A percentile compares a stretch with the other conserved stretches of the same genome.
phyloP scores from a whole-genome alignment of 2,888 invertebrate species.

The Drosophila rellima region DNA sequence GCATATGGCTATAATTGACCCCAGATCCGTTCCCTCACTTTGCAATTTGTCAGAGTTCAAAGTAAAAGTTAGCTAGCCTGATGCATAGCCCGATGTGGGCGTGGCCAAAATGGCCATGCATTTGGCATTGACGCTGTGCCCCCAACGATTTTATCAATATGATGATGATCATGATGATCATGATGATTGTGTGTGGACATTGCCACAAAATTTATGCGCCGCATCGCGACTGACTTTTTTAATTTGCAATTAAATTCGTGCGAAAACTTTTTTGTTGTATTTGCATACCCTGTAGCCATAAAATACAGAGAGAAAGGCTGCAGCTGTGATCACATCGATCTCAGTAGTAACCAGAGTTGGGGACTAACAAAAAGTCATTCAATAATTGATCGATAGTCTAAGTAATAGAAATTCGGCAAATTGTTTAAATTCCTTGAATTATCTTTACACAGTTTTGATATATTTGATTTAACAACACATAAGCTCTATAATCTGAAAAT shows the following conservation, averaged over 20 bases:
- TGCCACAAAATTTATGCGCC: conserved; percentile 54
- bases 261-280: conserved; percentile 22
- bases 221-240: conserved; percentile 46
- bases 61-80: conserved; percentile 51
- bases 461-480: too few species aligned
- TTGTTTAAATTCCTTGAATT: too few species aligned
- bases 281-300: conserved; percentile 40
- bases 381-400: too few species aligned
- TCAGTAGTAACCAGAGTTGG: neutral
- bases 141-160: conserved; percentile 27
- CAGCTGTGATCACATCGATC: neutral
- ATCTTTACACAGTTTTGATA: too few species aligned
- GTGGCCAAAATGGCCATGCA: conserved; percentile 54
- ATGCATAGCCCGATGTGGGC: conserved; percentile 13
- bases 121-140: conserved; percentile 46
- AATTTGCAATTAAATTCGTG: conserved; percentile 60
- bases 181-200: neutral
- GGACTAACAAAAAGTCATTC: neutral
- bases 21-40: neutral
- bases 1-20: conserved; percentile 32
- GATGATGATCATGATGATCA: conserved; percentile 25
- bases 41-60: conserved; percentile 60
- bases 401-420: too few species aligned
- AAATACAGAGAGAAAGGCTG: neutral
- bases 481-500: too few species aligned